Evolutionary conservation across 1,140 invertebrate species (phyloP), one percentile per base, ranked within the genome.

Genomic region (Calliphora vicina): DNA sequence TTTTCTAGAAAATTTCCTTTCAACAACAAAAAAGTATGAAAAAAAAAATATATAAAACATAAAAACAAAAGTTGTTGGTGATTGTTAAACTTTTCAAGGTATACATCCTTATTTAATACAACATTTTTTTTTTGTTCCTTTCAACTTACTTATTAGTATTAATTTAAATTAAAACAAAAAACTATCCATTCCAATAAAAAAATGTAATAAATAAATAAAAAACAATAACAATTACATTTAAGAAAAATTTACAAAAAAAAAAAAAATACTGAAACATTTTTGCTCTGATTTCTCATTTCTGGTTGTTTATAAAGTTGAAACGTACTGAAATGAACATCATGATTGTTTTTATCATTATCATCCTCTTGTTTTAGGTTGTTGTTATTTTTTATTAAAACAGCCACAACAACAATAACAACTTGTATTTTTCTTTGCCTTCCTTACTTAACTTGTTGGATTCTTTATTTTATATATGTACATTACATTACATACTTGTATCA

Each of bases 71-170:
- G 61, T 23, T 67, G 61, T 23, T 67, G 9, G n/a, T 10, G 61
- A 67, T 67, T 67, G 61, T 67, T 23, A 67, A 67, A 67, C 61
- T 67, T 23, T 67, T 67, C 61, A 67, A 67, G 61, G 61, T 67
- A 23, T 67, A 50, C 45, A 50, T 50, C 45, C 45, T 50, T 50
- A 50, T 50, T 50, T 35, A 35, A 35, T 35, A 8, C 10, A 35
- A 35, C 35, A 8, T 35, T 1, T 5, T 2, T 50, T 50, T 50
- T 50, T 50, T 50, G 4, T 50, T 50, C 12, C 17, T 50, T 50
- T 50, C 12, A 50, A 43, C 5, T 43, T 50, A 50, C 35, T 35
- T 35, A 29, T 3, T 8, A 29, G 29, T 29, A 29, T n/a, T n/a
- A 43, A 43, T 6, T 12, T 43, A 43, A 43, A 43, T 43, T 6